Evolutionary conservation across 2,888 invertebrate species (phyloP), one percentile per base, ranked within the genome.

Genomic region (Arge pagana): DNA sequence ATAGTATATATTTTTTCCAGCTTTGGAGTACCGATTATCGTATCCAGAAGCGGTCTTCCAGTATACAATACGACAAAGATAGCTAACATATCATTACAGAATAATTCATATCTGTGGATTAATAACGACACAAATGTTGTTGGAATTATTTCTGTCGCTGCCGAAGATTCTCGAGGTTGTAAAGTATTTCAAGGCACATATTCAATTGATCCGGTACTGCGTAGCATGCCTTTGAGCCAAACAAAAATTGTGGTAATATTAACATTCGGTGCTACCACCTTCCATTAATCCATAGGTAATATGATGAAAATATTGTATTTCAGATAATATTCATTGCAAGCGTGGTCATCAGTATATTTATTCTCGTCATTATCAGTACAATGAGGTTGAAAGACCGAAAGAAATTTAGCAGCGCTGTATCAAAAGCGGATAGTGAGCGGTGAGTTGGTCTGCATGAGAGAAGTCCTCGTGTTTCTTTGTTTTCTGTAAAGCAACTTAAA

Each of bases 31-130:
- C 69, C 71, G 3, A 55, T 70, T 21, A 51, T 71, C 24, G 63
- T 62, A 21, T 70, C 73, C 10, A 68, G 63, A 50, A 66, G 60
- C 30, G 70, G 67, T 0, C 37, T 67, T 10, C 60, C 62, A 16
- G 64, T 74, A 19, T 74, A 68, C 48, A 72, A 75, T 53, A 63
- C 63, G 33, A 65, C 70, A 0, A 53, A 62, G 40, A 62, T 75
- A 53, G 60, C 57, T 21, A 50, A 49, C 1, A 60, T 66, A 6
- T 48, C 56, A 13, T 51, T 58, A 5, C 39, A 50, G 18, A 53
- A 41, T 10, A 54, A 50, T 19, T 60, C 51, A 1, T 74, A 65
- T 42, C 4, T 33, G 1, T 70, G 68, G 70, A 35, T 56, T 7
- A 45, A 33, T 23, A 16, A 5, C n/a, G 23, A 7, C 4, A n/a